Evolutionary conservation across 1,140 invertebrate species (phyloP), one percentile per base, ranked within the genome.

Genomic region (Myzus persicae): DNA sequence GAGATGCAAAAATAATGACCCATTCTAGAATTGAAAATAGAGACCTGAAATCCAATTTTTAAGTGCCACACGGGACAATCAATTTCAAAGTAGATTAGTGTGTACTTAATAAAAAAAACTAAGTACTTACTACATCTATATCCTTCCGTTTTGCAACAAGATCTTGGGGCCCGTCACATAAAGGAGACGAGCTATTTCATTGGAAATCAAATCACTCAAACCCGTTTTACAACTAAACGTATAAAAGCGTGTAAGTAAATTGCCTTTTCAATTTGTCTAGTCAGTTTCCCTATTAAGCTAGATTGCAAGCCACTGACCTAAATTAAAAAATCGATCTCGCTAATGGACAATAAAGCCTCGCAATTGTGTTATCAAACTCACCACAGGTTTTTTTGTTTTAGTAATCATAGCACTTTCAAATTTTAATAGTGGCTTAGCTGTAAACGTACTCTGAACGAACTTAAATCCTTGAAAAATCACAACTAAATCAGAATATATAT

Each of bases 261-360:
- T 76, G 59, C n/a, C 59, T 76, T 76, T 76, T 76, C 59, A 76
- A 76, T 76, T 76, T 76, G 59, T 76, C 31, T n/a, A 76, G 59
- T 76, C 31, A 76, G n/a, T 76, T 76, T 76, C 59, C 59, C 59
- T 76, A 76, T 76, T 76, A 76, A 76, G 59, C n/a, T 3, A 76
- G n/a, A 67, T 76, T n/a, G 59, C 59, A 76, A 76, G 59, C n/a
- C 36, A 76, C 22, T 76, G 59, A 76, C 59, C 59, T 76, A 76
- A n/a, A 76, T 76, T 76, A 76, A 18, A 76, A 76, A 76, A 67
- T 67, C 59, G 31, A 67, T 76, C 31, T 76, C n/a, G 36, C 59
- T 76, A 76, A 76, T 76, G 59, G 59, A 76, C n/a, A 36, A 76
- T n/a, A 76, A 76, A 76, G n/a, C 36, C 59, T n/a, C 59, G 36